Evolutionary conservation across 2,113 vertebrate species (phyloP).

Genomic region (Phalacrocorax carbo): DNA sequence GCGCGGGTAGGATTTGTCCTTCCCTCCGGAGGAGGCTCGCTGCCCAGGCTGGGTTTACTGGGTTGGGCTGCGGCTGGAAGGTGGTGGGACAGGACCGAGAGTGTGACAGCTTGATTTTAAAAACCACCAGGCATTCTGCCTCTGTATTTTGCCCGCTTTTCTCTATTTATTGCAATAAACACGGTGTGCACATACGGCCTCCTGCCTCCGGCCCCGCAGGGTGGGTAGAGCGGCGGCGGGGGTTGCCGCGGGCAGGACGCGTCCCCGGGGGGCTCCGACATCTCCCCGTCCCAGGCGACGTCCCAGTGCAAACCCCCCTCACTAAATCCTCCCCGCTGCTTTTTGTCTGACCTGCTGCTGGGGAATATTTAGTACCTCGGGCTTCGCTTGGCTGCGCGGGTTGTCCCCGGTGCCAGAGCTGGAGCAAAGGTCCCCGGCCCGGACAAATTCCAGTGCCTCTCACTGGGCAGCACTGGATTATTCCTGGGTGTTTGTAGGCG

Average conservation of each 20-base stretch:
- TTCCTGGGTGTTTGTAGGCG: neutral
- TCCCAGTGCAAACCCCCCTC: neutral
- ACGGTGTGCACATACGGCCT: no score
- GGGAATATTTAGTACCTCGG: neutral
- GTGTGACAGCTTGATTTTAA: neutral
- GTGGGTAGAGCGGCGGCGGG: neutral
- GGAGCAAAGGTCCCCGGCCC: neutral
- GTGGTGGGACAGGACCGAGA: neutral
- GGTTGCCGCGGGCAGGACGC: neutral
- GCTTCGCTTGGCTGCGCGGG: neutral
- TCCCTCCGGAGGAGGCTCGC: neutral
- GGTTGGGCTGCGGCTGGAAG: neutral
- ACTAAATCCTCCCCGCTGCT: neutral
- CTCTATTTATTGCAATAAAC: slow-evolving; percentile 20
- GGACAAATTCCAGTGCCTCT: neutral
- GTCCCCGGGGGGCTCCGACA: neutral
- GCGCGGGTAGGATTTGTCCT: neutral
- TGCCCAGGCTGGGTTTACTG: neutral
- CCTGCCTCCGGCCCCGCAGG: neutral
- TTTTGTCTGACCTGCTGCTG: neutral
- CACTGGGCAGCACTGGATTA: neutral
- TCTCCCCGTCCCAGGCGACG: neutral
- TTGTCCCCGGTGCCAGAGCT: neutral
- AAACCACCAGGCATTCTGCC: neutral
- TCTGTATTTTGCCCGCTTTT: neutral